A percentile compares a stretch with the other conserved stretches of the same genome.
Evolutionary conservation across 2,888 invertebrate genomes (phyloP).

Genomic region (Catonia carolina): DNA sequence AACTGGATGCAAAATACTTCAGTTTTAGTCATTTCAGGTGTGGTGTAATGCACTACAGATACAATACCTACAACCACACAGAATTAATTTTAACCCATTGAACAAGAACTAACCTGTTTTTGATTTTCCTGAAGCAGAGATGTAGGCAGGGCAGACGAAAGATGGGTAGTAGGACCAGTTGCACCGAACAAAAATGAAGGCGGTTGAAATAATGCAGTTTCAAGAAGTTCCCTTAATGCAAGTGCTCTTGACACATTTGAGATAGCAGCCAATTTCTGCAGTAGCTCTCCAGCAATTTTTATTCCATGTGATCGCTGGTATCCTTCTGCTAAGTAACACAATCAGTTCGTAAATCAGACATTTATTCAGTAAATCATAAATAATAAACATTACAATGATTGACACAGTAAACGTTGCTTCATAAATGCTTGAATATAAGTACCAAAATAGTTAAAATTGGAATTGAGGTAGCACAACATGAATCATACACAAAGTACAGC

Average conservation of each 20-base stretch:
- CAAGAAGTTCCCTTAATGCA: conserved; percentile 65
- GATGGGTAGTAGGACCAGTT: conserved; percentile 20
- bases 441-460: no score
- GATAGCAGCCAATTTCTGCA: conserved; percentile 58
- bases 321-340: conserved; percentile 24
- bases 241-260: conserved; percentile 64
- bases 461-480: no score
- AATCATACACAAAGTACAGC: no score
- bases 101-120: conserved; percentile 61
- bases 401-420: no score
- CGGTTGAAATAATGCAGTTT: conserved; percentile 57
- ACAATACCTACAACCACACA: no score
- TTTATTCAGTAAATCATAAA: no score
- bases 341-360: not conserved
- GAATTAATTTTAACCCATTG: no score
- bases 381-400: no score
- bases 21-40: no score
- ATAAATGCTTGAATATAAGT: no score
- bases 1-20: no score
- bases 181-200: conserved; percentile 35
- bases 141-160: conserved; percentile 23
- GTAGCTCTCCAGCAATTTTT: conserved; percentile 55
- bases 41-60: no score
- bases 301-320: conserved; percentile 46
- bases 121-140: conserved; percentile 63